phyloP scores from a whole-genome alignment of 2,888 invertebrate genomes.

The Eristalis arbustorum region DNA sequence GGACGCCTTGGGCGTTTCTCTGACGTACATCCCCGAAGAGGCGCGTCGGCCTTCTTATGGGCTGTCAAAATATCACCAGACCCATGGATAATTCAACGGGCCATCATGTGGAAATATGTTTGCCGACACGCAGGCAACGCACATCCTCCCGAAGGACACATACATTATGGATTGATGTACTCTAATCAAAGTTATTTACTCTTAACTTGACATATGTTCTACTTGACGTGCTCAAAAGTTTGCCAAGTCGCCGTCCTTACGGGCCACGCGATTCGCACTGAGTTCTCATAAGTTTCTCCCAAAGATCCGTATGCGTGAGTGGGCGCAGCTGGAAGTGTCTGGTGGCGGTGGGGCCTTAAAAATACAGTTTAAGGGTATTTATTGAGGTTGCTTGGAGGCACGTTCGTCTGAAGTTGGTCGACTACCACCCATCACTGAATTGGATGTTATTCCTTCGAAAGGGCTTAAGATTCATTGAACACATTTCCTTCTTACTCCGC shows the following conservation, averaged over 20 bases:
- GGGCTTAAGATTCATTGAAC: background rate
- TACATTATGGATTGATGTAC: conserved; percentile 5
- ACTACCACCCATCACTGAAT: background rate
- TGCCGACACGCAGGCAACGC: background rate
- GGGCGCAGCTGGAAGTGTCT: background rate
- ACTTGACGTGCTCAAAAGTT: background rate
- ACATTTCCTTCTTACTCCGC: background rate
- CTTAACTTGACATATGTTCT: background rate
- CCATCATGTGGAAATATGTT: background rate
- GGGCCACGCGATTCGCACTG: background rate
- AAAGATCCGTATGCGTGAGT: background rate
- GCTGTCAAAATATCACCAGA: background rate
- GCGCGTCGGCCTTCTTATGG: background rate
- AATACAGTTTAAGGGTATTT: background rate
- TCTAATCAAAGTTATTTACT: conserved; percentile 3
- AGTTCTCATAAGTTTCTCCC: background rate
- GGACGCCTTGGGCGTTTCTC: background rate
- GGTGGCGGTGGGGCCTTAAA: background rate
- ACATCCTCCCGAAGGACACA: background rate
- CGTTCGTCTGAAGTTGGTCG: background rate
- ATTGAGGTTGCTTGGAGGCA: background rate
- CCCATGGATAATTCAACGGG: background rate
- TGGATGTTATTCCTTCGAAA: background rate
- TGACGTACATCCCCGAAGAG: background rate
- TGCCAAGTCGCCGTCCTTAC: background rate